Evolutionary conservation across 2,113 vertebrate genomes (phyloP).

Genomic region (Sula dactylatra): DNA sequence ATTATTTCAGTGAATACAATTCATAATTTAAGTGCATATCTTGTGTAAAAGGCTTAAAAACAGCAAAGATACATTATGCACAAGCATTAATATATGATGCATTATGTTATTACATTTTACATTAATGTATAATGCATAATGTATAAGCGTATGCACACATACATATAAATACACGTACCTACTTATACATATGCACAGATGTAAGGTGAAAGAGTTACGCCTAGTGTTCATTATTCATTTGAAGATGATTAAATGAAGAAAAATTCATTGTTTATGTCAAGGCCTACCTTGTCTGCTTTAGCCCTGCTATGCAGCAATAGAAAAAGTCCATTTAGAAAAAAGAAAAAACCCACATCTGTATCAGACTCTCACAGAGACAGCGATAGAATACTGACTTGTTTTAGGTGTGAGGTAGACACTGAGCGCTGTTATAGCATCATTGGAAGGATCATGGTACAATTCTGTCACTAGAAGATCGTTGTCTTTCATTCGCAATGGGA

Average conservation of each 20-base stretch:
- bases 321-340: neutral
- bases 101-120: neutral
- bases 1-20: neutral
- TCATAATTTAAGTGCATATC: neutral
- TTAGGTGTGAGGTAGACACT: slow-evolving; percentile 98
- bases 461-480: slow-evolving; percentile 97
- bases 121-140: neutral
- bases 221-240: neutral
- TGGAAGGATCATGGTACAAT: slow-evolving; percentile 94
- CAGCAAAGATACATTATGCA: neutral
- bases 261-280: neutral
- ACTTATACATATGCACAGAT: neutral
- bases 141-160: neutral
- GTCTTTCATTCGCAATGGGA: slow-evolving; percentile 96
- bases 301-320: neutral
- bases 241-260: neutral
- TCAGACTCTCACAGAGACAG: neutral
- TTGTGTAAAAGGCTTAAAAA: neutral
- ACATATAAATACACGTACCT: neutral
- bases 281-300: neutral
- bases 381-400: slow-evolving; percentile 83
- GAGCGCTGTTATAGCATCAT: slow-evolving; percentile 94
- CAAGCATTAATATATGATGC: neutral
- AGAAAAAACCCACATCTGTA: neutral
- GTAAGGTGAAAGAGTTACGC: neutral